These are phyloP conservation scores for Cenopis cana DNA, from an alignment of 2,888 invertebrate species.

Conservation along the genomic window DNA sequence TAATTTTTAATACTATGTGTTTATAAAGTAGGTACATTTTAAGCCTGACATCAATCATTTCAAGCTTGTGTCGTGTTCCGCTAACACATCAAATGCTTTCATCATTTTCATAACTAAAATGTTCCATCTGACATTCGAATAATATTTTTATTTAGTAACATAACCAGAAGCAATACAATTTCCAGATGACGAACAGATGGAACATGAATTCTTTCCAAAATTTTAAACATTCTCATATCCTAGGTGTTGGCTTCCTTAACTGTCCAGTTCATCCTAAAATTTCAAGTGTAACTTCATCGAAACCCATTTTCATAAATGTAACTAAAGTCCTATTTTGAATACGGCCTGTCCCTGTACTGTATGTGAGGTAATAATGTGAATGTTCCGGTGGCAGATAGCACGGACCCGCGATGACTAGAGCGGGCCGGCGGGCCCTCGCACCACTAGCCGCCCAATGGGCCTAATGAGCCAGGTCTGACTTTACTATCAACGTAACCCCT, in stretches of 20 bases:
- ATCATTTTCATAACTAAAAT: slow-evolving; percentile 61
- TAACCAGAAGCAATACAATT: neutral
- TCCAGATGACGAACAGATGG: slow-evolving; percentile 17
- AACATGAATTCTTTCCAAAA: slow-evolving; percentile 23
- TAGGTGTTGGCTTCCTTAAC: slow-evolving; percentile 23
- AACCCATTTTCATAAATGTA: neutral
- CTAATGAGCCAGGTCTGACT: slow-evolving; percentile 77
- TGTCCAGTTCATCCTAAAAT: neutral
- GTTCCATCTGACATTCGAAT: slow-evolving; percentile 45
- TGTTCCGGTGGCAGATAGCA: slow-evolving; percentile 67
- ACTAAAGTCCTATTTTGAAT: neutral
- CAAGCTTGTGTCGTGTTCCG: slow-evolving; percentile 71
- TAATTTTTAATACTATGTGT: slow-evolving; percentile 3
- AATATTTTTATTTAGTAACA: neutral
- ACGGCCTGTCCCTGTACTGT: slow-evolving; percentile 7
- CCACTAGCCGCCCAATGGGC: slow-evolving; percentile 72
- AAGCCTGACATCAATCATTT: slow-evolving; percentile 50
- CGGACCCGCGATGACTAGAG: slow-evolving; percentile 85
- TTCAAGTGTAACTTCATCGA: neutral
- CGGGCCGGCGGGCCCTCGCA: slow-evolving; percentile 77
- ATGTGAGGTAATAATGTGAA: slow-evolving; percentile 41
- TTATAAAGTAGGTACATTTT: slow-evolving; percentile 30
- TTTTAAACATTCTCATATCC: slow-evolving; percentile 16
- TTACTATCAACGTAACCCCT: slow-evolving; percentile 51
- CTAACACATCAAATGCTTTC: slow-evolving; percentile 71